phyloP scores from a whole-genome alignment of 1,140 invertebrate genomes.

The Drosophila burlai region DNA sequence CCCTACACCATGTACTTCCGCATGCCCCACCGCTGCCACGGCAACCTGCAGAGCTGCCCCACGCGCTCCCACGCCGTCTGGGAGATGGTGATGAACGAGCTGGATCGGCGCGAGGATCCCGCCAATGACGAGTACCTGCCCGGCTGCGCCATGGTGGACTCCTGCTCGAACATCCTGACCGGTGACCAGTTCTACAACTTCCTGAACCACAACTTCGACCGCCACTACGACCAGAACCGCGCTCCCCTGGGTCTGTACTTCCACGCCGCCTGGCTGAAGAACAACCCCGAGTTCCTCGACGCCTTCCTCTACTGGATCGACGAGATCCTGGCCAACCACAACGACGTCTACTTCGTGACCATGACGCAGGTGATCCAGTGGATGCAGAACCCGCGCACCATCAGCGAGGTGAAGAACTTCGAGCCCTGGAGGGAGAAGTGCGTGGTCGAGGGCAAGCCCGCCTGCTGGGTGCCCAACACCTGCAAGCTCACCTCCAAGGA shows the following conservation, averaged over 20 bases:
- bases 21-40: conserved; percentile 97
- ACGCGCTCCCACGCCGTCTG: conserved; percentile 96
- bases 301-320: conserved; percentile 98
- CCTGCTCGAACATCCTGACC: conserved; percentile 96
- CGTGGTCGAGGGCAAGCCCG: conserved; percentile 90
- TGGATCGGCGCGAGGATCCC: conserved; percentile 96
- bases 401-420: conserved; percentile 94
- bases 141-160: conserved; percentile 98
- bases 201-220: conserved; percentile 97
- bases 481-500: conserved; percentile 97
- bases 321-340: conserved; percentile 93
- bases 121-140: conserved; percentile 96
- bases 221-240: conserved; percentile 97
- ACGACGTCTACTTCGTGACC: conserved; percentile 98
- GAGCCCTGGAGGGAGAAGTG: conserved; percentile 98
- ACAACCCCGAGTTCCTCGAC: conserved; percentile 96
- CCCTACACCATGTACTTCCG: conserved; percentile 99
- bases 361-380: conserved; percentile 98
- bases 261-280: conserved; percentile 98
- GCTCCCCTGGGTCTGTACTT: conserved; percentile 97
- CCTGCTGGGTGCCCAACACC: conserved; percentile 94
- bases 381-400: conserved; percentile 96
- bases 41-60: conserved; percentile 96
- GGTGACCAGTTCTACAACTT: conserved; percentile 98
- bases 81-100: conserved; percentile 99